Evolutionary conservation across 2,888 invertebrate species (phyloP), one percentile per base, ranked within the genome.

Genomic region (Alsophila aescularia): DNA sequence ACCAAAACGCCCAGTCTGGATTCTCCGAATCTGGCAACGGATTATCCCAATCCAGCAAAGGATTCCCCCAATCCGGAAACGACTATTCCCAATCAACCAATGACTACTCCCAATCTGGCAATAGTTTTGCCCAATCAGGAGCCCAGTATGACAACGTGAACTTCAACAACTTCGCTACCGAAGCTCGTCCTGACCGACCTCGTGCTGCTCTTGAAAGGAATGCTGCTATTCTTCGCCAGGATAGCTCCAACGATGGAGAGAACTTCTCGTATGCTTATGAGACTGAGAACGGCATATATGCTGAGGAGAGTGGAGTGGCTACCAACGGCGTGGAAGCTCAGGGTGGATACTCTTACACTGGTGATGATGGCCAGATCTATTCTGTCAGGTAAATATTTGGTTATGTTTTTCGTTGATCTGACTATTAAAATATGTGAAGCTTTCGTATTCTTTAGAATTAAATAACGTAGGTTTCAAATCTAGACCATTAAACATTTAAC

Each of bases 361-460:
- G 90, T 45, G 90, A 90, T 66, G 90, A 91, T 71, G 90, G 90
- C 35, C 73, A 83, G 52, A 79, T 87, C 35, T 90, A 90, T 69
- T 85, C 81, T 48, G 67, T 90, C 40, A 87, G 83, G 90, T 89
- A 63, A 75, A 50, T 44, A 2, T 13, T 48, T 32, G n/a, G n/a
- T n/a, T 12, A 13, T 39, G 5, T 10, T 15, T 13, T 16, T 12
- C 10, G n/a, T n/a, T n/a, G n/a, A n/a, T n/a, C n/a, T n/a, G n/a
- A n/a, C n/a, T n/a, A n/a, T n/a, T n/a, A n/a, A n/a, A n/a, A n/a
- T n/a, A n/a, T n/a, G n/a, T n/a, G n/a, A n/a, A n/a, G n/a, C n/a
- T n/a, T n/a, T n/a, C n/a, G n/a, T n/a, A n/a, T n/a, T n/a, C n/a
- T n/a, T n/a, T n/a, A n/a, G n/a, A n/a, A n/a, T n/a, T n/a, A n/a